A percentile compares a stretch with the other conserved stretches of the same genome.
These are phyloP conservation scores for Solea solea DNA, from an alignment of 2,113 vertebrate genomes.

Conservation along the genomic window DNA sequence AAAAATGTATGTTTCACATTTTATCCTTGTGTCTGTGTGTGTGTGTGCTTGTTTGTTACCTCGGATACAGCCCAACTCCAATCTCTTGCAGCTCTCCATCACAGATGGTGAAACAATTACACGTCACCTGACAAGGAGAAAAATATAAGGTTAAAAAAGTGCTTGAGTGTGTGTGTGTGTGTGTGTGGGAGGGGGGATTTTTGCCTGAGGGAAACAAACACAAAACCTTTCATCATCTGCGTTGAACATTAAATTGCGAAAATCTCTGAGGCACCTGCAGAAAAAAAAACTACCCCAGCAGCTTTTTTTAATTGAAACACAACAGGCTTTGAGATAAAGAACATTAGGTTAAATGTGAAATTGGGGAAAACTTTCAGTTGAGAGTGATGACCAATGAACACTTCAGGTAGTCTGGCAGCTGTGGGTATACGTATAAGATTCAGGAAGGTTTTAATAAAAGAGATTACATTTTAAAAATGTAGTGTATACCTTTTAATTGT, in stretches of 20 bases:
- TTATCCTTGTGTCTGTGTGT: constrained; percentile 14
- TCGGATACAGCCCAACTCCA: constrained; percentile 95
- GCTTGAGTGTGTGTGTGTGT: too few species aligned
- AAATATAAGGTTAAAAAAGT: constrained; percentile 7
- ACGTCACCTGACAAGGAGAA: constrained; percentile 87
- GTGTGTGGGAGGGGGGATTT: constrained; percentile 4
- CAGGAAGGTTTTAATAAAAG: too few species aligned
- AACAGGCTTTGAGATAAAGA: not conserved
- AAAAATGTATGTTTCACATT: constrained; percentile 21
- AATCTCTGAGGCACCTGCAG: constrained; percentile 9
- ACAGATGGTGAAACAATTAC: constrained; percentile 97
- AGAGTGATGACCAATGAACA: too few species aligned
- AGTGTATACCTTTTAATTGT: too few species aligned
- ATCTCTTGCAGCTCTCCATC: constrained; percentile 95
- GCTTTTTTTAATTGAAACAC: constrained; percentile 18
- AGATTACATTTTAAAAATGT: too few species aligned
- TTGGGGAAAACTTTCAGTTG: not conserved
- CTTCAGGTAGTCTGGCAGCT: too few species aligned
- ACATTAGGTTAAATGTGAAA: not conserved
- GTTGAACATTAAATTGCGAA: constrained; percentile 29
- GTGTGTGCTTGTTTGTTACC: constrained; percentile 77
- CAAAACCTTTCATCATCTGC: constrained; percentile 23
- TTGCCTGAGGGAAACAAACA: constrained; percentile 40
- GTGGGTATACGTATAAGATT: too few species aligned
- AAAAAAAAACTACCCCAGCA: not conserved